Percentiles rank a stretch among this genome's conserved stretches.
phyloP scores from a whole-genome alignment of 2,113 vertebrate genomes.

The Gymnocephalus cernua region DNA sequence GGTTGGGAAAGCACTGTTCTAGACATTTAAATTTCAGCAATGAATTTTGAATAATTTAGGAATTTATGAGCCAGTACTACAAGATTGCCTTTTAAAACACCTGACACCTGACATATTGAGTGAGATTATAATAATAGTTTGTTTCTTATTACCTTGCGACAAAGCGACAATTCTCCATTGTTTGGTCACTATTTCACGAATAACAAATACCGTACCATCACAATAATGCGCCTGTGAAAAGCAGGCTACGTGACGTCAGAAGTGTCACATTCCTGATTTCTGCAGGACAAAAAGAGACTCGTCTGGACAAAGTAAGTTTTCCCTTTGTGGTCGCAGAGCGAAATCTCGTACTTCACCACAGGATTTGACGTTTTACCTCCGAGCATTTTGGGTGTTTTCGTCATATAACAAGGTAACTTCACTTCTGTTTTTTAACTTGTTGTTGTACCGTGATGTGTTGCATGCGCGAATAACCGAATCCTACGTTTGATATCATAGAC shows the following conservation, averaged over 20 bases:
- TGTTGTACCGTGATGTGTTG: neutral
- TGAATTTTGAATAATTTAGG: neutral
- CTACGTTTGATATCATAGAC: too few species aligned
- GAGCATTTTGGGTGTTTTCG: neutral
- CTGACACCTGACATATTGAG: neutral
- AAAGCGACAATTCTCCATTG: neutral
- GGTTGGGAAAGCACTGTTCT: neutral
- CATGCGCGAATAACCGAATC: neutral
- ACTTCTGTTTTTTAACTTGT: neutral
- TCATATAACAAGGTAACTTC: constrained; percentile 36
- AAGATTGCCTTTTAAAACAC: neutral
- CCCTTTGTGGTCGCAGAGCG: neutral
- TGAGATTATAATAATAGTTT: neutral
- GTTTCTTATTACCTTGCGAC: neutral
- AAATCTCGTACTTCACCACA: neutral
- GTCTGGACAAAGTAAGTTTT: constrained; percentile 28
- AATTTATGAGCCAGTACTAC: neutral
- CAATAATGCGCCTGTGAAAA: neutral
- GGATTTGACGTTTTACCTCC: neutral
- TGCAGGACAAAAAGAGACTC: constrained; percentile 34
- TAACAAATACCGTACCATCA: constrained; percentile 2
- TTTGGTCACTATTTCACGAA: neutral
- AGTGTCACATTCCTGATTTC: constrained; percentile 46
- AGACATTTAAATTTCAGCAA: neutral
- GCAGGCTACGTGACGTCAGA: constrained; percentile 35